Evolutionary conservation across 1,140 invertebrate genomes (phyloP).

Genomic region (Cotesia chilonis): DNA sequence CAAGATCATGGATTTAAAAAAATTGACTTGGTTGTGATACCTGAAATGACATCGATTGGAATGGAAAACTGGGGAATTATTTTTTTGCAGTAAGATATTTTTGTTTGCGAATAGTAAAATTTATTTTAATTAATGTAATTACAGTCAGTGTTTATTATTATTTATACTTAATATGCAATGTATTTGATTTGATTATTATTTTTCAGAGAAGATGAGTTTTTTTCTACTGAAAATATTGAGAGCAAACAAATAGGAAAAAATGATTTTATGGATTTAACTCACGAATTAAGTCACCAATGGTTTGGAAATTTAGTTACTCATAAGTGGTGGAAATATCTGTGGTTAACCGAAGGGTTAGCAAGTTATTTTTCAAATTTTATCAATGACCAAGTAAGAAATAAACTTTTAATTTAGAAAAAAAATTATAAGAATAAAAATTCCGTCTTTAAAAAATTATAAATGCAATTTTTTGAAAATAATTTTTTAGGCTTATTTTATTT

Average conservation of each 20-base stretch:
- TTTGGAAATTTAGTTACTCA: conserved; percentile 21
- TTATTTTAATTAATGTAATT: neutral
- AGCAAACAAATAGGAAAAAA: conserved; percentile 64
- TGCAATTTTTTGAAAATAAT: no score
- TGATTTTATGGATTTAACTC: conserved; percentile 69
- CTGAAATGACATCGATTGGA: conserved; percentile 82
- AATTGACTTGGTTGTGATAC: conserved; percentile 74
- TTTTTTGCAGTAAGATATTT: conserved; percentile 65
- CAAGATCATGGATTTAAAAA: conserved; percentile 50
- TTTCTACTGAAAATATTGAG: conserved; percentile 65
- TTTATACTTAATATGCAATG: no score
- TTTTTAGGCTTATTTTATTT: no score
- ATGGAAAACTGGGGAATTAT: conserved; percentile 86
- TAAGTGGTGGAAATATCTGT: conserved; percentile 7
- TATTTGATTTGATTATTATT: no score
- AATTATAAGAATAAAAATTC: no score
- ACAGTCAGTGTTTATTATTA: no score
- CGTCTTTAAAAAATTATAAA: no score
- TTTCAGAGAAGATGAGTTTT: conserved; percentile 69
- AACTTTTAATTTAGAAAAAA: neutral
- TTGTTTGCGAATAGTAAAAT: conserved; percentile 50
- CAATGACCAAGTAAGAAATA: neutral
- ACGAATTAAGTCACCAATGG: conserved; percentile 65
- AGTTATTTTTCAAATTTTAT: conserved; percentile 22
- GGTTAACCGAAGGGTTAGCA: conserved; percentile 19